A percentile compares a stretch with the other conserved stretches of the same genome.
These are phyloP conservation scores for Tiliacea citrago DNA, from an alignment of 2,888 invertebrate species.

Conservation along the genomic window DNA sequence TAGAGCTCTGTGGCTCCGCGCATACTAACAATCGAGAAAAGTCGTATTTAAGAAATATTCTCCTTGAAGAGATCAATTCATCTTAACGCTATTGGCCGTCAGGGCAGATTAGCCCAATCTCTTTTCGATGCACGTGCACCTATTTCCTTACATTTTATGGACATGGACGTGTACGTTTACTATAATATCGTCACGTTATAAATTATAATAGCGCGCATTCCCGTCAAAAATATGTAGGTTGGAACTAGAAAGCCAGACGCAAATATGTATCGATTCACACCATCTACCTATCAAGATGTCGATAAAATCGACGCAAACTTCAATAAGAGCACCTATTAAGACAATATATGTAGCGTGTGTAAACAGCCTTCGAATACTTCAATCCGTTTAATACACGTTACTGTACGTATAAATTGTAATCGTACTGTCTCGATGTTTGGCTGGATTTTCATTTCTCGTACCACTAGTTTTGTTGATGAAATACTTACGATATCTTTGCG, in stretches of 20 bases:
- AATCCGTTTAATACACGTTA: constrained; percentile 36
- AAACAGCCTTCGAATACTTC: constrained; percentile 22
- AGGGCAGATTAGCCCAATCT: not conserved
- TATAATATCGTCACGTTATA: no score
- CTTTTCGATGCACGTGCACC: not conserved
- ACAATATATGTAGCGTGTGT: constrained; percentile 21
- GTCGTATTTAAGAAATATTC: no score
- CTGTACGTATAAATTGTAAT: constrained; percentile 33
- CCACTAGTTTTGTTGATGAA: constrained; percentile 1
- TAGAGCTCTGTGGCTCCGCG: not conserved
- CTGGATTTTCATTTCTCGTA: constrained; percentile 26
- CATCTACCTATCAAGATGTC: constrained; percentile 9
- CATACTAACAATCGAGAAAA: not conserved
- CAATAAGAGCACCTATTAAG: constrained; percentile 22
- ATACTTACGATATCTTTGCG: no score
- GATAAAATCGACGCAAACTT: constrained; percentile 33
- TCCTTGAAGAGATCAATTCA: not conserved
- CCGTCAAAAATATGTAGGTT: not conserved
- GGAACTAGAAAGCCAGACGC: constrained; percentile 33
- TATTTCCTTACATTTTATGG: no score
- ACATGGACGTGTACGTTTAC: no score
- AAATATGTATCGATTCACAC: constrained; percentile 38
- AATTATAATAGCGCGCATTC: not conserved
- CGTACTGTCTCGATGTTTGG: constrained; percentile 23
- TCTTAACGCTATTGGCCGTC: no score